Evolutionary conservation across 1,140 invertebrate genomes (phyloP).

Genomic region (Sminthurinus signatus): DNA sequence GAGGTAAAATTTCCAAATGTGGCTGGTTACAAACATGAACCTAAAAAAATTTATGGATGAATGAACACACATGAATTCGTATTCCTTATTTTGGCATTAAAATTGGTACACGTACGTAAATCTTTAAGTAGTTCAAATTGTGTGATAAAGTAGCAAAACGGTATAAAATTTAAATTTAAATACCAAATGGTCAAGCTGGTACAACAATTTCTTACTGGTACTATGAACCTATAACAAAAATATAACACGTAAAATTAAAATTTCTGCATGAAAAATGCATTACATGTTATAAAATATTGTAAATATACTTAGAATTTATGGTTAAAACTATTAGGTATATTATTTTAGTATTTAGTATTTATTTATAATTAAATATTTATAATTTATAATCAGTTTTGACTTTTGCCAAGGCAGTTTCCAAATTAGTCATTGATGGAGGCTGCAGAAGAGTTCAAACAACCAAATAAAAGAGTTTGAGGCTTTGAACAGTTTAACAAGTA

Average conservation of each 20-base stretch:
- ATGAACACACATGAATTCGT: no score
- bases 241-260: slow-evolving; percentile 15
- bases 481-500: background rate
- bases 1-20: slow-evolving; percentile 55
- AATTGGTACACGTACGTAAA: no score
- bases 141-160: no score
- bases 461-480: slow-evolving; percentile 12
- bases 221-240: slow-evolving; percentile 69
- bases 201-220: slow-evolving; percentile 91
- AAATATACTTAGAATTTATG: no score
- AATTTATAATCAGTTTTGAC: slow-evolving; percentile 19
- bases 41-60: no score
- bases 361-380: slow-evolving; percentile 9
- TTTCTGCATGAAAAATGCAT: slow-evolving; percentile 4
- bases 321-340: no score
- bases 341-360: slow-evolving; percentile 10
- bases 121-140: no score
- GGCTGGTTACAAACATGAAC: slow-evolving; percentile 93
- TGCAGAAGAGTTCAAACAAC: slow-evolving; percentile 19
- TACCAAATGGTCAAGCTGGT: slow-evolving; percentile 89
- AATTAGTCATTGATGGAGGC: slow-evolving; percentile 25
- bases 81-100: no score
- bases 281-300: no score
- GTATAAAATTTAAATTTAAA: no score
- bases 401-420: slow-evolving; percentile 32